These are phyloP conservation scores for Fundulus diaphanus DNA, from an alignment of 2,797 vertebrate species.

Conservation along the genomic window DNA sequence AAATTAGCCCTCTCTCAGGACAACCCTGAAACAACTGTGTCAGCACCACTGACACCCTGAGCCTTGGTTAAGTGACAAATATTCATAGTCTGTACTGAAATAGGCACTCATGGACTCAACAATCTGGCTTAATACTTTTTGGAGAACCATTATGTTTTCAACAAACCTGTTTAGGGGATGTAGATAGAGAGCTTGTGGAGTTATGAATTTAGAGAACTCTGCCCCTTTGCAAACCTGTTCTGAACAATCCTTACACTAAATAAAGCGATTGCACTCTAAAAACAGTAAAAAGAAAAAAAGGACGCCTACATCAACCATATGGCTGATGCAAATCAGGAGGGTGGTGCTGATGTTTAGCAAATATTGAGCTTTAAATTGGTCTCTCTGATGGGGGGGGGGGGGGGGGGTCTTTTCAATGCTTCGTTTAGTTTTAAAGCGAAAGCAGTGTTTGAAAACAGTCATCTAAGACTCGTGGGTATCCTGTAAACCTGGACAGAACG, in stretches of 20 bases:
- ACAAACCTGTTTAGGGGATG: background rate
- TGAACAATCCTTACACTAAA: background rate
- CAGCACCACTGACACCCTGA: background rate
- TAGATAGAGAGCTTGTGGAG: background rate
- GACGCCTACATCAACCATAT: background rate
- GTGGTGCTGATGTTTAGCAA: background rate
- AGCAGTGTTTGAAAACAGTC: background rate
- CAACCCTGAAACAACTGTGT: slow-evolving; percentile 7
- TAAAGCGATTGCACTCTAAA: background rate
- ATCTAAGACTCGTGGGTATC: background rate
- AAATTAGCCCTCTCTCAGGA: background rate
- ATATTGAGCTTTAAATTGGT: background rate
- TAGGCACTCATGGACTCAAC: background rate
- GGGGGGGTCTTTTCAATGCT: background rate
- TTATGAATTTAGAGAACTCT: slow-evolving; percentile 5
- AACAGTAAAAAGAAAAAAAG: background rate
- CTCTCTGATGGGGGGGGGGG: background rate
- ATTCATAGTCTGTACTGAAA: background rate
- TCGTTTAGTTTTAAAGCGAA: background rate
- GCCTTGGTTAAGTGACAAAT: background rate
- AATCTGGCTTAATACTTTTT: background rate
- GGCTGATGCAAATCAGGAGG: background rate
- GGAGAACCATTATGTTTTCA: background rate
- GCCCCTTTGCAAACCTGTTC: background rate
- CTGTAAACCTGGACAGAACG: background rate